These are phyloP conservation scores for Caenorhabditis drosophilae DNA, from an alignment of 2,888 invertebrate species.

Conservation along the genomic window DNA sequence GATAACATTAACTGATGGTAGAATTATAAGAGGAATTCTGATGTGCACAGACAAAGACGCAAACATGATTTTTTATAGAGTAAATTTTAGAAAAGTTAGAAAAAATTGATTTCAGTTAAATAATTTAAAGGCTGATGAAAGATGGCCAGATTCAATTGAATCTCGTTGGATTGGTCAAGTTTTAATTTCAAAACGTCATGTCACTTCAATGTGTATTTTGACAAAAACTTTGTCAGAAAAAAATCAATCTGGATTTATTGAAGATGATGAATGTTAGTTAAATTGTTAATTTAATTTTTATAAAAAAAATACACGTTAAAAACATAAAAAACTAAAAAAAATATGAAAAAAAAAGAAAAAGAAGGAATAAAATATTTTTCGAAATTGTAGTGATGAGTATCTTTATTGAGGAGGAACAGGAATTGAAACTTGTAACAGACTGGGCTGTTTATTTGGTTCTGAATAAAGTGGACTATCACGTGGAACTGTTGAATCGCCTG, in stretches of 20 bases:
- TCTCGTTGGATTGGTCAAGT: constrained; percentile 26
- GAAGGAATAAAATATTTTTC: not conserved
- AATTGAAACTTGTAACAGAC: constrained; percentile 23
- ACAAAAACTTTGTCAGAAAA: not conserved
- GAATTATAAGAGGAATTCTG: constrained; percentile 28
- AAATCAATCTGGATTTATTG: constrained; percentile 1
- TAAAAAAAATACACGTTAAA: not conserved
- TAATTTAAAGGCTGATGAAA: constrained; percentile 24
- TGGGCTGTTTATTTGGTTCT: constrained; percentile 1
- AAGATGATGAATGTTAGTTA: too few relatives aligned
- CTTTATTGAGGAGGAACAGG: constrained; percentile 4
- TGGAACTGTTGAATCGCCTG: constrained; percentile 32
- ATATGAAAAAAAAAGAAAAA: not conserved
- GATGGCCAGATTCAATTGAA: constrained; percentile 8
- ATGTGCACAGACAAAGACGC: constrained; percentile 35
- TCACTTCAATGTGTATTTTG: constrained; percentile 7
- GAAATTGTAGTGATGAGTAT: not conserved
- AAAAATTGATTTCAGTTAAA: not conserved
- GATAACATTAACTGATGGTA: constrained; percentile 30
- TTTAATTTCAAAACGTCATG: constrained; percentile 26
- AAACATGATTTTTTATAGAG: constrained; percentile 34
- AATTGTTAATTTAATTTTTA: not conserved
- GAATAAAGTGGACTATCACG: constrained; percentile 30
- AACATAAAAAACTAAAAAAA: not conserved
- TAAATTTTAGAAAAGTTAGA: constrained; percentile 1